Conservation (phyloP, 2,888 invertebrate genomes). For the Andrena chrysosceles region DNA sequence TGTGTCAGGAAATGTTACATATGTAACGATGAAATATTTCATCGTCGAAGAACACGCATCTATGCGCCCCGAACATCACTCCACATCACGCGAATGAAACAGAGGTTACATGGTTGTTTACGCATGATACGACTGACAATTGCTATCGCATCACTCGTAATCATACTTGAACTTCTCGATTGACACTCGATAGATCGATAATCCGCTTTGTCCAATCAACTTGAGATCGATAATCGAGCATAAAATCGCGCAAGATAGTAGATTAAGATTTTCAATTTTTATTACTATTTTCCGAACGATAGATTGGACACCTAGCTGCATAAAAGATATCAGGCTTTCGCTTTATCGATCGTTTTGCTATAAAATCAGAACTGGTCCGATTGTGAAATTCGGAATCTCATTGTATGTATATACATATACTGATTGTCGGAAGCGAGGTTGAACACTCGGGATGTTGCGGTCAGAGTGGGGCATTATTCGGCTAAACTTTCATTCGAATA, state of each 20-base stretch:
- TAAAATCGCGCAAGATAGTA: not conserved
- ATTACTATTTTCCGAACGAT: not conserved
- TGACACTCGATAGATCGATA: conserved; percentile 35
- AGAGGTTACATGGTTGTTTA: not conserved
- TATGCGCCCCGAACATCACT: not conserved
- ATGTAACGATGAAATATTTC: no score
- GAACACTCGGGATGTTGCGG: not conserved
- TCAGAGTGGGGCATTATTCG: no score
- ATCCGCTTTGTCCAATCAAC: not conserved
- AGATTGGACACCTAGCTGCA: not conserved
- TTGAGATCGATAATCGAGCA: conserved; percentile 42
- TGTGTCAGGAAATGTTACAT: not conserved
- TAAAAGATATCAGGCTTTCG: not conserved
- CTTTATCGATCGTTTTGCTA: not conserved
- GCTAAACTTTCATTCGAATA: no score
- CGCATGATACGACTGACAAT: not conserved
- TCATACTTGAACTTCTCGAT: conserved; percentile 6
- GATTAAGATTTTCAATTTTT: not conserved
- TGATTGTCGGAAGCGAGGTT: not conserved
- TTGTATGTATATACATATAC: no score
- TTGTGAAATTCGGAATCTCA: no score
- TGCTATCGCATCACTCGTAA: conserved; percentile 1
- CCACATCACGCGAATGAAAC: not conserved
- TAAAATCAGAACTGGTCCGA: not conserved
- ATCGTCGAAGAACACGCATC: not conserved